Base-by-base conservation (phyloP, 2,797 vertebrate genomes). In the Catharus ustulatus region DNA sequence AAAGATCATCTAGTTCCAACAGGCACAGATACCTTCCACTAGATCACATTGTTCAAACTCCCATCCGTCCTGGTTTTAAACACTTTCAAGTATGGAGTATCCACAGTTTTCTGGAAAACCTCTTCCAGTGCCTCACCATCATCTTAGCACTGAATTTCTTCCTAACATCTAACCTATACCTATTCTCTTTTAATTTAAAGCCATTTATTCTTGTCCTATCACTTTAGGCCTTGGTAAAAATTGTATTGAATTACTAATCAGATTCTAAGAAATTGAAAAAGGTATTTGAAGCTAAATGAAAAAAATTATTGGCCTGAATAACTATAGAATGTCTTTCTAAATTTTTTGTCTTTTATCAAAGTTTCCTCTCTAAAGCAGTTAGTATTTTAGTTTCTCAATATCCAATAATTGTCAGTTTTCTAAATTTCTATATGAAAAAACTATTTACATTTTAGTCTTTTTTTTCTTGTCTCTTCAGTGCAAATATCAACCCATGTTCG, bases 361-460 rank as follows among this genome's bases (percentile, higher is more conserved):
- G 5, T 76, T 69, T 84, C 22, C 42, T 20, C 32, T 29, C 21
- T 67, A 40, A 87, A 91, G 38, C 23, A 5, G 21, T 11, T 69
- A 42, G 1, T 17, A 67, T 52, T 93, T 95, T 52, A 74, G 11
- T 52, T 89, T 87, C 9, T 8, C 5, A 30, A 34, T 45, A 49
- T 11, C 7, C 26, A 75, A 32, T 62, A 73, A 64, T 9, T 43
- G 1, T 22, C 54, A 10, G 0, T 24, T 63, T 80, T 72, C 26
- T 72, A 82, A 94, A 90, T 17, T 78, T 38, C 8, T 79, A 6
- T 40, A 77, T 52, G 14, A n/a, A 93, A 91, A 90, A 77, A 5
- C 5, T 77, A 27, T 21, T 84, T 49, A 54, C 5, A 45, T 80
- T 88, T 94, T 68, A 77, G 49, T 64, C 6, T 61, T 67, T 2